These are phyloP conservation scores for Eulemur rufifrons DNA, from an alignment of 2,113 vertebrate genomes.

Conservation along the genomic window DNA sequence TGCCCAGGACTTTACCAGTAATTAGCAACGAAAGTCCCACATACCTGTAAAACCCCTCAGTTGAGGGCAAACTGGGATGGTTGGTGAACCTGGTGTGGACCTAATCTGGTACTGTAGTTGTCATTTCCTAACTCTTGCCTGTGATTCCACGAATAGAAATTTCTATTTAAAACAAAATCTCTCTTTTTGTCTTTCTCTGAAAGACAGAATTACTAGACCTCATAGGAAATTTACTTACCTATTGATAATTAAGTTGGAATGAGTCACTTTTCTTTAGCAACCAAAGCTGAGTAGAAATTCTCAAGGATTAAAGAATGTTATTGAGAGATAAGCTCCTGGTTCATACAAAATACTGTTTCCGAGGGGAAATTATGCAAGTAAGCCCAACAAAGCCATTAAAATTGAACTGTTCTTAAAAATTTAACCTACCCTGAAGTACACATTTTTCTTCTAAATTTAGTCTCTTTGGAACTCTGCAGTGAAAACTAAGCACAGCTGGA, in stretches of 20 bases:
- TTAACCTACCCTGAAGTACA: conserved; percentile 24
- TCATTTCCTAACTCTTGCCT: neutral
- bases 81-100: neutral
- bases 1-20: neutral
- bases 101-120: neutral
- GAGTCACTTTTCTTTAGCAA: conserved; percentile 40
- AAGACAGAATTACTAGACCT: neutral
- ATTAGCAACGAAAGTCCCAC: neutral
- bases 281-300: conserved; percentile 13
- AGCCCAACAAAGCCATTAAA: neutral
- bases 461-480: conserved; percentile 43
- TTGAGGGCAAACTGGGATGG: neutral
- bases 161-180: neutral
- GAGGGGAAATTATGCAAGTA: conserved; percentile 66
- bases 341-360: neutral
- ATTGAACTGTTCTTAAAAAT: conserved; percentile 35
- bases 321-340: neutral
- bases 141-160: neutral
- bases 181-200: neutral
- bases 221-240: neutral
- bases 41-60: neutral
- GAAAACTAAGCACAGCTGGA: conserved; percentile 60
- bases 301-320: neutral
- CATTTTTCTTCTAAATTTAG: conserved; percentile 43
- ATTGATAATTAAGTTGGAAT: neutral